Evolutionary conservation across 2,797 vertebrate genomes (phyloP).

Genomic region (Acanthurus lineatus): DNA sequence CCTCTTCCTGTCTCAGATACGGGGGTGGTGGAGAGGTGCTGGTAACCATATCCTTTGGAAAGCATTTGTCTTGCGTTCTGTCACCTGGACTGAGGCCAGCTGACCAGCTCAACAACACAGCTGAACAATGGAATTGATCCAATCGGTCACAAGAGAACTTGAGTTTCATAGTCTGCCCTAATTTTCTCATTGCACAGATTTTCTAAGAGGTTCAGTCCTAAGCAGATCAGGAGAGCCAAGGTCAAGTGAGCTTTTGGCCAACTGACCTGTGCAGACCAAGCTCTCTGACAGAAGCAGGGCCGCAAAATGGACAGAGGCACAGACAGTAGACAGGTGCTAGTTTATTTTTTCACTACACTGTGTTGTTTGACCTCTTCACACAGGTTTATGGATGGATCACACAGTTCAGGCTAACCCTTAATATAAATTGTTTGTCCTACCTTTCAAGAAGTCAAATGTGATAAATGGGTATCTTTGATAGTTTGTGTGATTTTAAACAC

Average conservation of each 20-base stretch:
- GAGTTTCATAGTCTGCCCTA: constrained; percentile 22
- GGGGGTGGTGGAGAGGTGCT: constrained; percentile 16
- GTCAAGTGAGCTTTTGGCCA: constrained; percentile 17
- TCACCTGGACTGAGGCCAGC: constrained; percentile 63
- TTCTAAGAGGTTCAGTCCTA: constrained; percentile 15
- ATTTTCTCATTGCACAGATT: constrained; percentile 23
- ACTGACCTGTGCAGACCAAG: not conserved
- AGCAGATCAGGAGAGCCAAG: constrained; percentile 16
- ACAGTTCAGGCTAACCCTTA: no score
- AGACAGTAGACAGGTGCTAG: not conserved
- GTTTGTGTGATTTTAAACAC: no score
- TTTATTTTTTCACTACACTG: not conserved
- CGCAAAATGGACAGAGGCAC: not conserved
- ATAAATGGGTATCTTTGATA: no score
- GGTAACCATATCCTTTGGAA: constrained; percentile 65
- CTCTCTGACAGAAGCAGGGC: not conserved
- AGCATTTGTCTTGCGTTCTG: constrained; percentile 58
- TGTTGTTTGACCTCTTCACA: not conserved
- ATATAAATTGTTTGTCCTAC: no score
- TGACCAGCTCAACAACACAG: constrained; percentile 42
- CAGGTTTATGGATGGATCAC: not conserved
- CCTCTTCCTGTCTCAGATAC: constrained; percentile 70
- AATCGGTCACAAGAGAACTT: not conserved
- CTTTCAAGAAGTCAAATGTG: no score
- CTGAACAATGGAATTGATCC: constrained; percentile 59